phyloP scores from a whole-genome alignment of 2,113 vertebrate genomes.

The Stegostoma tigrinum region DNA sequence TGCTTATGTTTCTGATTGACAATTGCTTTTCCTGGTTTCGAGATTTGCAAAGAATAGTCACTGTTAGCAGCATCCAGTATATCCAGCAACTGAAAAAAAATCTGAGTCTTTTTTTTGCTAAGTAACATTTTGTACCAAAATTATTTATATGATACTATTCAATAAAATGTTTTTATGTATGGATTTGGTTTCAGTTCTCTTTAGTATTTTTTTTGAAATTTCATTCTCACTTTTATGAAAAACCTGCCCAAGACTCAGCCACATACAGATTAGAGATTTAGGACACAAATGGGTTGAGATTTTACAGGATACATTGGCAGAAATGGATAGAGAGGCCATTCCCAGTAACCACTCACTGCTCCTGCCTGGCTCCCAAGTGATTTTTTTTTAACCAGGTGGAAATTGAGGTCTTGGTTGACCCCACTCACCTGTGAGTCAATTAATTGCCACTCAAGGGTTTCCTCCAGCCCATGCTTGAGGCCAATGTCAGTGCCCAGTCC shows the following conservation, averaged over 20 bases:
- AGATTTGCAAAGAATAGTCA: slow-evolving; percentile 33
- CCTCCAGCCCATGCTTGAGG: not conserved
- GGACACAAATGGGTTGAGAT: not conserved
- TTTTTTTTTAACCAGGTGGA: not conserved
- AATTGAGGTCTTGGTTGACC: not conserved
- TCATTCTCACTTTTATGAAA: not conserved
- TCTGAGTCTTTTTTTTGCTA: slow-evolving; percentile 77
- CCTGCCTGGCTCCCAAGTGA: too few species aligned
- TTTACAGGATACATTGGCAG: not conserved
- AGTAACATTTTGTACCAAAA: slow-evolving; percentile 92
- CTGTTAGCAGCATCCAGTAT: not conserved
- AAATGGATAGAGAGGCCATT: not conserved
- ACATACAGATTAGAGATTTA: not conserved
- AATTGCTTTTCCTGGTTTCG: slow-evolving; percentile 25
- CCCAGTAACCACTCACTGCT: not conserved
- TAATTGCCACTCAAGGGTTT: not conserved
- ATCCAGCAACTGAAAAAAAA: slow-evolving; percentile 57
- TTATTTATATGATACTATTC: slow-evolving; percentile 89
- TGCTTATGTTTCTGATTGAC: slow-evolving; percentile 13
- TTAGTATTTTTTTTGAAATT: slow-evolving; percentile 39
- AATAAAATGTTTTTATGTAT: slow-evolving; percentile 68
- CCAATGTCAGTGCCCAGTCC: too few species aligned
- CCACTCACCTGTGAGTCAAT: not conserved
- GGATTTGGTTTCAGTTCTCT: slow-evolving; percentile 51
- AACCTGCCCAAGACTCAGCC: not conserved